Percentiles rank a stretch among this genome's conserved stretches.
Evolutionary conservation across 2,888 invertebrate genomes (phyloP).

Genomic region (Steinernema carpocapsae): DNA sequence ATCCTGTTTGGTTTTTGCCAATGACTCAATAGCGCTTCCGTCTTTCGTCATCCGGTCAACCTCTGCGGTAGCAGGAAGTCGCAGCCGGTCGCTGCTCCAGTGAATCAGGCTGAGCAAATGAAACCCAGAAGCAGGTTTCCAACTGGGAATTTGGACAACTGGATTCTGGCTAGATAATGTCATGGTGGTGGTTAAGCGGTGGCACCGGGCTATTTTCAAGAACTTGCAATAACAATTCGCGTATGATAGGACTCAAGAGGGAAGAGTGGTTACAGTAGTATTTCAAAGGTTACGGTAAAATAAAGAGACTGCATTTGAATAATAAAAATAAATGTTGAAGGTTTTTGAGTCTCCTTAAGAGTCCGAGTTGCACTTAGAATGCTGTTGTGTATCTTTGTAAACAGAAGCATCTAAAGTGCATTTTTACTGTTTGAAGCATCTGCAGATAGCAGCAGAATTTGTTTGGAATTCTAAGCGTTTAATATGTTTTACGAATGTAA

Average conservation of each 20-base stretch:
- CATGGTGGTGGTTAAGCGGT: too few relatives aligned
- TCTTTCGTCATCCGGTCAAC: conserved; percentile 16
- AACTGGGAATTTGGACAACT: conserved; percentile 1
- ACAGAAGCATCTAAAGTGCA: too few relatives aligned
- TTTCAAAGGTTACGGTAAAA: not conserved
- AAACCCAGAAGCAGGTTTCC: not conserved
- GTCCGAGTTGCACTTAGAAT: too few relatives aligned
- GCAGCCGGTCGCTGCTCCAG: not conserved
- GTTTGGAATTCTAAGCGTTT: too few relatives aligned
- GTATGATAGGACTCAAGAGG: too few relatives aligned
- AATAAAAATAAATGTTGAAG: not conserved
- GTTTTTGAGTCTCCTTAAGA: too few relatives aligned
- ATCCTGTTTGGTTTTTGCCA: conserved; percentile 5
- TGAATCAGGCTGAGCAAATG: not conserved
- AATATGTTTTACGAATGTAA: too few relatives aligned
- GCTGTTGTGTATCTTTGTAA: too few relatives aligned
- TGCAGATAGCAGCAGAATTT: too few relatives aligned
- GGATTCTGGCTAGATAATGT: conserved; percentile 7
- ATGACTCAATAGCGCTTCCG: conserved; percentile 9
- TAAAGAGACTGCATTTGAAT: not conserved
- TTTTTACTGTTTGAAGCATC: too few relatives aligned
- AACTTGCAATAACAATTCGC: too few relatives aligned
- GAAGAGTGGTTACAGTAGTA: not conserved
- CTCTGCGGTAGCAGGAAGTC: conserved; percentile 19
- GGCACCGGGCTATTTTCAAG: too few relatives aligned